A percentile compares a stretch with the other conserved stretches of the same genome.
Conservation (phyloP, 2,113 vertebrate species). For the Gymnorhina tibicen region DNA sequence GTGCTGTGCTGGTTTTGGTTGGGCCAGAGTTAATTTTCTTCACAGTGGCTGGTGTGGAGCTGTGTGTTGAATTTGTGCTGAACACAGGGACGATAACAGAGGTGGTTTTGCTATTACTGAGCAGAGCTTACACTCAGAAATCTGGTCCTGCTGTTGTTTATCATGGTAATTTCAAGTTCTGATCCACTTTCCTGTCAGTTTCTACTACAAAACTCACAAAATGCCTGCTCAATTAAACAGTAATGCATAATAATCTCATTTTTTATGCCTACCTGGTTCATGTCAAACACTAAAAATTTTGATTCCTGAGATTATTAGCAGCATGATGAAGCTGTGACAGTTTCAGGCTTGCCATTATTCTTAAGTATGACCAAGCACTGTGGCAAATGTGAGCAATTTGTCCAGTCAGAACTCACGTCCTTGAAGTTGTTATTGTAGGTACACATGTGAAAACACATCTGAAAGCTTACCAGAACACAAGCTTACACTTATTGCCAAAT, state of each 20-base stretch:
- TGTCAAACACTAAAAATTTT: not conserved
- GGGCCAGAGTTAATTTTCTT: not conserved
- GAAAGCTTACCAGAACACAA: not conserved
- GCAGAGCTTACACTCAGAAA: not conserved
- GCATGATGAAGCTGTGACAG: not conserved
- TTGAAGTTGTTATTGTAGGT: not conserved
- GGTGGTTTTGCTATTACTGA: not conserved
- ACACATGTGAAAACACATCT: fast-evolving
- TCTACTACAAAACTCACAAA: not conserved
- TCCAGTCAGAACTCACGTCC: not conserved
- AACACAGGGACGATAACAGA: not conserved
- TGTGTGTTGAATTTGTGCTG: not conserved
- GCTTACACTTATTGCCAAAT: not conserved
- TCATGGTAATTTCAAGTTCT: not conserved
- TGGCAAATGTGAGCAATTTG: not conserved
- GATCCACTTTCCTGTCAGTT: not conserved
- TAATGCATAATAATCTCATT: not conserved
- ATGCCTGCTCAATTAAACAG: not conserved
- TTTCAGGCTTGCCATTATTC: not conserved
- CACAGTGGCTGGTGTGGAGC: not conserved
- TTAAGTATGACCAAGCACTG: not conserved
- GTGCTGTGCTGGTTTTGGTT: not conserved
- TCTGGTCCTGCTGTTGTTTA: not conserved
- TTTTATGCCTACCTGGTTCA: not conserved
- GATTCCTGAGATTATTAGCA: not conserved